Evolutionary conservation across 2,888 invertebrate genomes (phyloP), one percentile per base, ranked within the genome.

Genomic region (Candidula unifasciata): DNA sequence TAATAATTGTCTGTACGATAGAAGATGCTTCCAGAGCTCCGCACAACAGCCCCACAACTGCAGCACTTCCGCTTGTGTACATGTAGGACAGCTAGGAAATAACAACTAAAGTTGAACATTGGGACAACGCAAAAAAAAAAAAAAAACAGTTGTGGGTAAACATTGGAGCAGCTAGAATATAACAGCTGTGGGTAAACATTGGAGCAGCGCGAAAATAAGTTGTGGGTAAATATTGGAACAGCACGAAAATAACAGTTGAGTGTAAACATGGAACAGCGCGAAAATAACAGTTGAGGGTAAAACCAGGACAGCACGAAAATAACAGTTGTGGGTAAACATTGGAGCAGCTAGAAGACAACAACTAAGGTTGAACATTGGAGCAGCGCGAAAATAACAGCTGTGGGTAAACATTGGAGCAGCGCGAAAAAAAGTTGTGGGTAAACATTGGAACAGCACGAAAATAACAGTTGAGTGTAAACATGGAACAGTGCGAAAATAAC

Each of bases 1-100:
- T 90, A 21, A 90, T 87, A 27, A 90, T 30, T 1, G 89, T 85
- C 86, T 88, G 88, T 21, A 90, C 88, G 66, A 88, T 88, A 21
- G 90, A 87, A 2, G 90, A 90, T 35, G 87, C 87, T 69, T 90
- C 90, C 86, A 90, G 88, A 1, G 89, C 89, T n/a, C 90, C 90
- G 87, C 89, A 89, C 60, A 89, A 74, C 13, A 90, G 85, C 13
- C 90, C 89, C 0, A 90, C 89, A 27, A 89, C 86, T 16, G 89
- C 88, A 8, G 89, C 89, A 81, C 89, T 88, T 13, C 89, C 89
- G 10, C 74, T 86, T 18, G 80, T 35, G 82, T 89, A 90, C 85
- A 90, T 80, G 82, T 90, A 89, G 0, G 89, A 87, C 24, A 90
- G 86, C 90, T 90, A 87, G 60, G 13, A 33, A 35, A 5, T 33